phyloP scores from a whole-genome alignment of 2,888 invertebrate genomes.

The Eudasyphora cyanicolor region DNA sequence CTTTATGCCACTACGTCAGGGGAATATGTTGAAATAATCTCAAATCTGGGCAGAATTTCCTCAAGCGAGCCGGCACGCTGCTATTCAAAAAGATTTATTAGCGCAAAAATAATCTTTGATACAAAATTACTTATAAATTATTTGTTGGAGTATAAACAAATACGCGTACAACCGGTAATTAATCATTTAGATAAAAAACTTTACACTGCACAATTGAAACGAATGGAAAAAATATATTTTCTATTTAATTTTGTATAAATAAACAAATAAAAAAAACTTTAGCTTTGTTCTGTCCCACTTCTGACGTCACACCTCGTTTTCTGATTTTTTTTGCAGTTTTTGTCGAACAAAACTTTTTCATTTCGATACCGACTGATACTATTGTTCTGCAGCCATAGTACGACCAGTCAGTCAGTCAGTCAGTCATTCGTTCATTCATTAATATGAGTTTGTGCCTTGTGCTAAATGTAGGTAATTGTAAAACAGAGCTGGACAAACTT shows the following conservation, averaged over 20 bases:
- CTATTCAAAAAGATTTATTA: conserved; percentile 40
- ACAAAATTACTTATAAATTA: conserved; percentile 46
- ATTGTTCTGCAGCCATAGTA: background rate
- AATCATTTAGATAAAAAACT: conserved; percentile 51
- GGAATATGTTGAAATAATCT: background rate
- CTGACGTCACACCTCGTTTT: conserved; percentile 48
- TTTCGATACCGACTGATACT: conserved; percentile 6
- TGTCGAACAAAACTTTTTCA: background rate
- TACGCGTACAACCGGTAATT: conserved; percentile 37
- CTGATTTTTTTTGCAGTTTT: background rate
- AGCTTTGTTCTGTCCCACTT: conserved; percentile 11
- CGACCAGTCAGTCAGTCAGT: conserved; percentile 7
- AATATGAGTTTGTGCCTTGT: conserved; percentile 11
- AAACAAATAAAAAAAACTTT: conserved; percentile 25
- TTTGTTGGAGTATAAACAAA: conserved; percentile 50
- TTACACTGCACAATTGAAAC: conserved; percentile 17
- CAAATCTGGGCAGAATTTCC: background rate
- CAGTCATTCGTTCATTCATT: conserved; percentile 31
- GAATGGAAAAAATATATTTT: conserved; percentile 33
- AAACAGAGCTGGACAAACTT: conserved; percentile 4
- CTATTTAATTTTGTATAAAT: conserved; percentile 45
- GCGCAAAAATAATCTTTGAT: conserved; percentile 39
- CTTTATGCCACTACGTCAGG: background rate
- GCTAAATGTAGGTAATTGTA: conserved; percentile 34
- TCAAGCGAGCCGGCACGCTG: conserved; percentile 2